These are phyloP conservation scores for Stratiomys singularior DNA, from an alignment of 2,888 invertebrate genomes.

Conservation along the genomic window DNA sequence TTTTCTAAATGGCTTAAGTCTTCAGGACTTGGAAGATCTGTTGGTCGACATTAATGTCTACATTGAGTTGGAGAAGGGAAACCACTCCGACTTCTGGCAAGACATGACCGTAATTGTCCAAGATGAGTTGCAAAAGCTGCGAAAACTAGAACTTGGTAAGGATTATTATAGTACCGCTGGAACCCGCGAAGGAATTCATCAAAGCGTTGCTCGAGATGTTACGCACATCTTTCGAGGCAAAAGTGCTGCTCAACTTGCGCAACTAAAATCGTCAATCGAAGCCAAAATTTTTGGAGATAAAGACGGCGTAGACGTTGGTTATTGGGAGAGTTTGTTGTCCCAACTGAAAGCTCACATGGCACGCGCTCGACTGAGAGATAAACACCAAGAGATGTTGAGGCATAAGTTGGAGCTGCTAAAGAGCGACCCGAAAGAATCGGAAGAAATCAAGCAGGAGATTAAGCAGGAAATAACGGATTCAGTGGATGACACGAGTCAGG, in stretches of 20 bases:
- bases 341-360: conserved; percentile 97
- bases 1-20: conserved; percentile 89
- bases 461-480: conserved; percentile 49
- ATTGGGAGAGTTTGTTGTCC: conserved; percentile 97
- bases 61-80: conserved; percentile 89
- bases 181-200: conserved; percentile 78
- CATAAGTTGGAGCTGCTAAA: conserved; percentile 90
- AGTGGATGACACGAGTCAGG: conserved; percentile 49
- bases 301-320: conserved; percentile 94
- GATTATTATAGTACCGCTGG: conserved; percentile 70
- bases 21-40: conserved; percentile 93
- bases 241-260: conserved; percentile 84
- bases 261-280: conserved; percentile 86
- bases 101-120: conserved; percentile 95
- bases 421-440: conserved; percentile 75
- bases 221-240: conserved; percentile 92
- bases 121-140: conserved; percentile 89
- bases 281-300: conserved; percentile 83
- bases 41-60: conserved; percentile 96
- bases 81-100: conserved; percentile 92
- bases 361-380: conserved; percentile 87
- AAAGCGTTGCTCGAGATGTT: conserved; percentile 91
- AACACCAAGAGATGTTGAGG: conserved; percentile 89
- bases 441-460: conserved; percentile 44
- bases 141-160: conserved; percentile 74